phyloP scores from a whole-genome alignment of 23 tunicate genomes.

The Styela clava region DNA sequence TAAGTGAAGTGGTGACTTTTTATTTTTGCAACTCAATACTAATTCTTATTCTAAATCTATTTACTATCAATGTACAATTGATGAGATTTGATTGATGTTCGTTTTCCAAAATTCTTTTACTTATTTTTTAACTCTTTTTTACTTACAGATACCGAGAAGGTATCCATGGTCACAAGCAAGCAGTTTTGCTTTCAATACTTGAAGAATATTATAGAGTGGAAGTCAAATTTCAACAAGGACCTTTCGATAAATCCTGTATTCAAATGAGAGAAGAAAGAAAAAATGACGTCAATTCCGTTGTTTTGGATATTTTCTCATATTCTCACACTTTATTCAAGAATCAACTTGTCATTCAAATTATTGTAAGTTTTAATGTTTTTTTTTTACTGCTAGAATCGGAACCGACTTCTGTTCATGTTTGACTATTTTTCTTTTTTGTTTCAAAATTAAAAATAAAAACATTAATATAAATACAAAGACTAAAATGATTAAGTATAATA shows the following conservation, averaged over 20 bases:
- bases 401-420: no score
- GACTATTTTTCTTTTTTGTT: no score
- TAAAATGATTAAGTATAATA: no score
- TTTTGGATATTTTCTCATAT: conserved; percentile 86
- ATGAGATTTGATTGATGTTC: no score
- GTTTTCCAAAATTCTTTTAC: no score
- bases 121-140: not conserved
- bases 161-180: conserved; percentile 88
- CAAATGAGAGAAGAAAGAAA: conserved; percentile 72
- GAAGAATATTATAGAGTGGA: conserved; percentile 86
- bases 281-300: conserved; percentile 56
- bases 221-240: conserved; percentile 83
- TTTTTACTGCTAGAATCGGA: no score
- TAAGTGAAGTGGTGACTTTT: no score
- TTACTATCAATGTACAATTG: no score
- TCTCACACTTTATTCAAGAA: conserved; percentile 66
- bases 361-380: conserved; percentile 47
- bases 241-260: conserved; percentile 91
- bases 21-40: no score
- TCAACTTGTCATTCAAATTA: conserved; percentile 61
- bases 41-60: no score
- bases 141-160: conserved; percentile 77
- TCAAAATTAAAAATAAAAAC: no score
- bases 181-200: conserved; percentile 56
- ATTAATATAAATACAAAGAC: no score